Evolutionary conservation across 2,888 invertebrate species (phyloP).

Genomic region (Sclerodermus sp.): DNA sequence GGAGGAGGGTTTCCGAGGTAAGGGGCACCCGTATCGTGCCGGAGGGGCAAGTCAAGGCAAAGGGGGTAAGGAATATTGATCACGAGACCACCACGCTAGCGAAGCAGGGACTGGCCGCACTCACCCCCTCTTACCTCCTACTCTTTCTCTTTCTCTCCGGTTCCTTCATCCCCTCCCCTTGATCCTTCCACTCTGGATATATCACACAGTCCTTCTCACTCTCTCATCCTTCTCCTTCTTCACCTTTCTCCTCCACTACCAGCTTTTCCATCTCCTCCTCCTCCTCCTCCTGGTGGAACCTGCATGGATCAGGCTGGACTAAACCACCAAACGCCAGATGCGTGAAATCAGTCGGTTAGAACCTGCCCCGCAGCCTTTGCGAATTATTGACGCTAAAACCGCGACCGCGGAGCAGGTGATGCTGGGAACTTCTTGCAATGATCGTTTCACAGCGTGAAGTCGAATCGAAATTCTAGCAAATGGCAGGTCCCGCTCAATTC

Average conservation of each 20-base stretch:
- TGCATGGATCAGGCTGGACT: conserved; percentile 32
- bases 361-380: conserved; percentile 38
- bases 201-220: conserved; percentile 9
- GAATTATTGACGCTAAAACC: conserved; percentile 44
- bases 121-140: conserved; percentile 22
- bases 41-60: conserved; percentile 53
- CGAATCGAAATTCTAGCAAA: no score
- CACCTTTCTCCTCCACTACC: conserved; percentile 8
- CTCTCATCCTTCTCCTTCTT: not conserved
- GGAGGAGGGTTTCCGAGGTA: conserved; percentile 27
- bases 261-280: conserved; percentile 18
- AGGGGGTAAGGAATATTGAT: conserved; percentile 59
- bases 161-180: conserved; percentile 8
- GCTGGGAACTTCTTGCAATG: conserved; percentile 9
- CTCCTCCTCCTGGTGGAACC: conserved; percentile 14
- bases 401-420: conserved; percentile 33
- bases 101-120: conserved; percentile 43
- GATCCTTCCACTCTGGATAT: conserved; percentile 19
- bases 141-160: conserved; percentile 2
- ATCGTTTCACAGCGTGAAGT: no score
- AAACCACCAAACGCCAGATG: conserved; percentile 52
- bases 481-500: no score
- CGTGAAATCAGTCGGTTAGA: conserved; percentile 48
- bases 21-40: conserved; percentile 42
- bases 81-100: conserved; percentile 47